Conservation (phyloP, 1,140 invertebrate species). For the Trypoxylus dichotomus region DNA sequence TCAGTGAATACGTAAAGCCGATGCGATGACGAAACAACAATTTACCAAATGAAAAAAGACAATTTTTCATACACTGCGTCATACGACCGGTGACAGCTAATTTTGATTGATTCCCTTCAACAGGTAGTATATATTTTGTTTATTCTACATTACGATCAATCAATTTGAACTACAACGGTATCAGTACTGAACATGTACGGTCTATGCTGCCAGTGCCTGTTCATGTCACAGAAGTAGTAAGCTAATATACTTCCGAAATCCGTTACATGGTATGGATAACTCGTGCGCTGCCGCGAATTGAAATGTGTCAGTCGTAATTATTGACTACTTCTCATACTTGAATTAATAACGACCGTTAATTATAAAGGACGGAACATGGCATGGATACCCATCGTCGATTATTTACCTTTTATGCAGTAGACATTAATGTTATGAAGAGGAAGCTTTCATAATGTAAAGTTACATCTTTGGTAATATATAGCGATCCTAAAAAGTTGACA, state of each 20-base stretch:
- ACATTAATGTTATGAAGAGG: too few relatives aligned
- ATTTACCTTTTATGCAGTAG: neutral
- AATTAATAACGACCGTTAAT: neutral
- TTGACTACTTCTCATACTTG: neutral
- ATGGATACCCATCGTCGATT: neutral
- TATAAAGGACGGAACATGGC: neutral
- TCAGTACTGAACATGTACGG: neutral
- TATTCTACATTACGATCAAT: neutral
- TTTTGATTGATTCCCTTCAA: neutral
- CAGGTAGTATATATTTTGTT: constrained; percentile 3
- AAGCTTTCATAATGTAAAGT: too few relatives aligned
- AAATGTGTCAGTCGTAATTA: neutral
- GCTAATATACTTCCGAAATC: neutral
- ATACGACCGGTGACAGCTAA: neutral
- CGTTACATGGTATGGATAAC: neutral
- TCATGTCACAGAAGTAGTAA: neutral
- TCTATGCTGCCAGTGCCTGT: neutral
- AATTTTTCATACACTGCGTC: neutral
- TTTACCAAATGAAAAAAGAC: constrained; percentile 3
- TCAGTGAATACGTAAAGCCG: neutral
- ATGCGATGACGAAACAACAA: neutral
- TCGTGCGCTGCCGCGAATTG: neutral
- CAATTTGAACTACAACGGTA: neutral
- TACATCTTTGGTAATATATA: too few relatives aligned
- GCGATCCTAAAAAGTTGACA: too few relatives aligned